Base-by-base conservation (phyloP, 2,797 vertebrate species). In the Brachyalestes nurse region DNA sequence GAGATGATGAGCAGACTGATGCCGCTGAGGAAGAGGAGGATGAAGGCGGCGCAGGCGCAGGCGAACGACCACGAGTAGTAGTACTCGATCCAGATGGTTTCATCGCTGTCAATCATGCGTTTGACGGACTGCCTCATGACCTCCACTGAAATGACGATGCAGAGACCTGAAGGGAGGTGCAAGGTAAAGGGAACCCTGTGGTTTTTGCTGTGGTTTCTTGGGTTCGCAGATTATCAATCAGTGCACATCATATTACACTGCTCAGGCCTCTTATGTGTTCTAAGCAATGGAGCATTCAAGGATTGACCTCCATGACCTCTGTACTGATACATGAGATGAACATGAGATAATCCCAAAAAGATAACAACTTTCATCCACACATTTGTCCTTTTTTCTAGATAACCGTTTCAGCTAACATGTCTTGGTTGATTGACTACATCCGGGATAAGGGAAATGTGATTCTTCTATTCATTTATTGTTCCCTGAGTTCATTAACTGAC, bases 51-150 rank as follows among this genome's bases (percentile, higher is more conserved):
- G 0, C 97, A 97, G 90, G 97, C 97, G 0, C 98, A 99, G 80
- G 95, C 94, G 1, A 98, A 99, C 65, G 97, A 98, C 98, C 98
- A 99, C 2, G 97, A 96, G 90, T 98, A 98, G 75, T 96, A 93
- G 91, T 98, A 96, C 81, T 97, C 92, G 0, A 96, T 96, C 97
- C 97, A 99, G 85, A 92, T 95, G 0, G 98, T 98, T 72, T 98
- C 96, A 70, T 98, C 88, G 4, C 97, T 99, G 94, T 94, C 96
- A 0, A 99, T 95, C 97, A 99, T 98, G 64, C 97, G 95, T 89
- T 95, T 97, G 90, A 98, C 97, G 0, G 97, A 99, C 89, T 98
- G 97, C 1, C 97, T 95, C 94, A 96, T 97, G 67, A 99, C 97
- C 90, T 99, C 97, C 0, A 98, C 96, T 0, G 96, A 97, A 83